A percentile compares a stretch with the other conserved stretches of the same genome.
These are phyloP conservation scores for Leguminivora glycinivorella DNA, from an alignment of 1,140 invertebrate genomes.

Conservation along the genomic window DNA sequence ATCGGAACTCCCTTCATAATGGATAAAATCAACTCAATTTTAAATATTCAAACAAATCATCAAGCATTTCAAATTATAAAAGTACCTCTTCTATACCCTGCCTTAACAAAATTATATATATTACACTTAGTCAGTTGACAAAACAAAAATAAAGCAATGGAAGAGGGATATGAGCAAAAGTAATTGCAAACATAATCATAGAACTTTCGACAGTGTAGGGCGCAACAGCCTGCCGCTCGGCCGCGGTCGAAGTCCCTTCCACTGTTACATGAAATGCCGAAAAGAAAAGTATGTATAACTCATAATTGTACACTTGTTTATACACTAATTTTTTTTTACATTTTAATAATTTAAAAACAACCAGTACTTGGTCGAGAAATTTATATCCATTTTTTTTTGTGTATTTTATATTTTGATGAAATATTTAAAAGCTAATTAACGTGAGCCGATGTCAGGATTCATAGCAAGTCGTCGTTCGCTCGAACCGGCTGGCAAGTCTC, in stretches of 20 bases:
- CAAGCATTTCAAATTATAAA: conserved; percentile 72
- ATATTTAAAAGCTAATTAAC: conserved; percentile 79
- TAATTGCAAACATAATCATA: conserved; percentile 69
- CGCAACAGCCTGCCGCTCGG: conserved; percentile 29
- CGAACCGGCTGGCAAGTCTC: conserved; percentile 70
- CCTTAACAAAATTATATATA: conserved; percentile 73
- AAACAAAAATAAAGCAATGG: conserved; percentile 72
- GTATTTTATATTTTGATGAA: conserved; percentile 79
- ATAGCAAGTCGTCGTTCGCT: conserved; percentile 78
- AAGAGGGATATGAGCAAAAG: conserved; percentile 73
- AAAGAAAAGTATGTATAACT: conserved; percentile 79
- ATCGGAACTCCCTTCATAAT: conserved; percentile 74
- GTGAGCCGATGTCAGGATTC: conserved; percentile 78
- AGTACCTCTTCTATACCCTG: conserved; percentile 78
- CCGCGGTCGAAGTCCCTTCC: conserved; percentile 51
- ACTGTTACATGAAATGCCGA: conserved; percentile 73
- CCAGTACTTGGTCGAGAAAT: conserved; percentile 78
- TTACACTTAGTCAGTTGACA: conserved; percentile 72
- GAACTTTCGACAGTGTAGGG: conserved; percentile 57
- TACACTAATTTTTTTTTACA: conserved; percentile 78
- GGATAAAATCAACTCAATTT: conserved; percentile 76
- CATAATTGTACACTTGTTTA: conserved; percentile 79
- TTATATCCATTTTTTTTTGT: conserved; percentile 78
- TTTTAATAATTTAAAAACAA: conserved; percentile 80
- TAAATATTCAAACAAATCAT: conserved; percentile 75